Conservation (phyloP, 2,888 invertebrate genomes). For the Andrena flavipes region DNA sequence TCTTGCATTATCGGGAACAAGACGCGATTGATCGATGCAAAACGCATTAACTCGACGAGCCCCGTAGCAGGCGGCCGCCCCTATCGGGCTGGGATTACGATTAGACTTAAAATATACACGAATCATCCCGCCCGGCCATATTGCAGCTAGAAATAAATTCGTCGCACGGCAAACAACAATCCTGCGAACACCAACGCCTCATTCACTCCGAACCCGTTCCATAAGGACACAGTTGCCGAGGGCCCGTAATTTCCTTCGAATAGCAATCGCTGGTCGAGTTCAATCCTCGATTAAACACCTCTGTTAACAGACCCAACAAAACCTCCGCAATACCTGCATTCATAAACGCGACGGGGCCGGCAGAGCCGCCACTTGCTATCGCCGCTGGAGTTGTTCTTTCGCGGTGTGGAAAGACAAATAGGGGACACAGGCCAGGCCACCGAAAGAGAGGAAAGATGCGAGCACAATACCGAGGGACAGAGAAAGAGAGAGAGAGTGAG, state of each 20-base stretch:
- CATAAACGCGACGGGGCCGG: constrained; percentile 58
- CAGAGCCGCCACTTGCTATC: constrained; percentile 51
- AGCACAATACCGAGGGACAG: constrained; percentile 16
- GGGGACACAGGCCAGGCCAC: constrained; percentile 60
- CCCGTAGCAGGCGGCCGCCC: constrained; percentile 21
- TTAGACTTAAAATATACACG: constrained; percentile 54
- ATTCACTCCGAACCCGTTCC: not conserved
- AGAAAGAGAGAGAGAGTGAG: constrained; percentile 6
- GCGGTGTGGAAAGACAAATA: constrained; percentile 79
- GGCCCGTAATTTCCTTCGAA: not conserved
- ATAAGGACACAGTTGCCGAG: no score
- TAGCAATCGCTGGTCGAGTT: not conserved
- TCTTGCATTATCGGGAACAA: constrained; percentile 65
- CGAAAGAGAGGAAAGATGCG: constrained; percentile 48
- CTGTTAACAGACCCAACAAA: constrained; percentile 43
- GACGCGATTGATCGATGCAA: constrained; percentile 72
- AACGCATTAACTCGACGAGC: constrained; percentile 65
- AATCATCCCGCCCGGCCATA: constrained; percentile 25
- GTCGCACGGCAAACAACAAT: not conserved
- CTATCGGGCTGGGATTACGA: constrained; percentile 55
- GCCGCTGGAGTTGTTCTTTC: constrained; percentile 75
- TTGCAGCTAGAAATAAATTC: not conserved
- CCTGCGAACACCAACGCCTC: not conserved
- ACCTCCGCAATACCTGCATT: constrained; percentile 68
- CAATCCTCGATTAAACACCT: constrained; percentile 41